Base-by-base conservation (phyloP, 2,888 invertebrate genomes). In the Nomada flava region DNA sequence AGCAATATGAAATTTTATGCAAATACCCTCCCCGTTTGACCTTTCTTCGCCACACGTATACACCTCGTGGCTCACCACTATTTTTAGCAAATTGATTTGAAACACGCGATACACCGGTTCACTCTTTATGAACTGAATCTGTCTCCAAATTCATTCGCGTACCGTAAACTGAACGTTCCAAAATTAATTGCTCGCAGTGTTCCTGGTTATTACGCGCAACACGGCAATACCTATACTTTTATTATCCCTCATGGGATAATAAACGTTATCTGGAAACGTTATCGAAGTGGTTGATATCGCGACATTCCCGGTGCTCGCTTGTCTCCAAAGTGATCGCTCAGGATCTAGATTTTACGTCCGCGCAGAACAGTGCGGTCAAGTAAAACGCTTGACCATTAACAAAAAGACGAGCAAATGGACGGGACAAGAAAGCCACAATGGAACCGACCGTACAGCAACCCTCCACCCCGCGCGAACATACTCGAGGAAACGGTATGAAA, bases 1-100 rank as follows among this genome's bases (percentile, higher is more conserved):
- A 11, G 11, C n/a, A 29, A 29, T 20, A 44, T 50, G 63, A 44
- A 72, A 63, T 72, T 63, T 72, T 59, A 70, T 59, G 69, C 59
- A 59, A 70, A 70, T 47, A 15, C 13, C 18, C 20, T 15, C 13
- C 15, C 64, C 18, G 29, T 57, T 44, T 57, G 18, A 36, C 53
- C 52, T 68, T n/a, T 44, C 47, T 23, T 9, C 11, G 2, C 36
- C 36, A 29, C 7, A 9, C 11, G 26, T 7, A 3, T 52, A 29
- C 4, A 20, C 2, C 3, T 10, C 23, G 7, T 2, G 42, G 20
- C 20, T 42, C n/a, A 2, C 4, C 52, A 11, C 15, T 10, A 65
- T 36, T 53, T 53, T 36, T 64, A 29, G 15, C 64, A 18, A 63
- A 64, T 50, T 1, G n/a, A 64, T 15, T 9, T 47, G 5, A 63